Percentiles rank a stretch among this genome's conserved stretches.
Conservation (phyloP, 2,888 invertebrate genomes). For the Stomorhina lunata region DNA sequence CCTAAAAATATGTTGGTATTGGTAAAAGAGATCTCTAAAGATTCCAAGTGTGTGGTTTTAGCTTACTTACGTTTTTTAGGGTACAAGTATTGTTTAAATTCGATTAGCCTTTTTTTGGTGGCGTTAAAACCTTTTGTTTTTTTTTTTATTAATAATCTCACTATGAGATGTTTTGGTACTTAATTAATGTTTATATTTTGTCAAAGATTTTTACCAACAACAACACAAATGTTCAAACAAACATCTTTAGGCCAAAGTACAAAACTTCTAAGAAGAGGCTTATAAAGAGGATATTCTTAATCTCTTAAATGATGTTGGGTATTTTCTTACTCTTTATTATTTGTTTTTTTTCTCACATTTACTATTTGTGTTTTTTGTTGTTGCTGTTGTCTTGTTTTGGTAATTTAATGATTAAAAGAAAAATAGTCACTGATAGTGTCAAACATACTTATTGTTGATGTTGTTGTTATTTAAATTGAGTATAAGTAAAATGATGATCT, state of each 20-base stretch:
- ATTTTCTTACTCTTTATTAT: slow-evolving; percentile 8
- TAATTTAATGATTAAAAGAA: slow-evolving; percentile 71
- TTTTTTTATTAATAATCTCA: slow-evolving; percentile 37
- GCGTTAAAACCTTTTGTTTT: slow-evolving; percentile 53
- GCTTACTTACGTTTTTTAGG: no score
- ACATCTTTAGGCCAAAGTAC: neutral
- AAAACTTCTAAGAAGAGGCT: neutral
- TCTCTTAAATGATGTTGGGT: neutral
- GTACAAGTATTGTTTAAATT: slow-evolving; percentile 18
- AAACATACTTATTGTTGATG: slow-evolving; percentile 47
- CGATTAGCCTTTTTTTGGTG: slow-evolving; percentile 37
- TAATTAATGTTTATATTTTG: slow-evolving; percentile 55
- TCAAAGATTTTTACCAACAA: slow-evolving; percentile 15
- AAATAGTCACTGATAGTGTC: slow-evolving; percentile 35
- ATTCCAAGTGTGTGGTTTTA: no score
- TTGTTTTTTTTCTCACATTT: slow-evolving; percentile 69
- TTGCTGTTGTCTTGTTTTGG: slow-evolving; percentile 50
- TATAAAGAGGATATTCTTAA: neutral
- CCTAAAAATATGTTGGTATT: no score
- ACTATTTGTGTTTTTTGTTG: no score
- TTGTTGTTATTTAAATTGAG: neutral
- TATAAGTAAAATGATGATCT: slow-evolving; percentile 29
- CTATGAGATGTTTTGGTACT: slow-evolving; percentile 14
- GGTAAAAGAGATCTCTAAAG: no score
- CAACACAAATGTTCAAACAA: neutral